Conservation (phyloP, 2,797 vertebrate species). For the Malacoraja senta region DNA sequence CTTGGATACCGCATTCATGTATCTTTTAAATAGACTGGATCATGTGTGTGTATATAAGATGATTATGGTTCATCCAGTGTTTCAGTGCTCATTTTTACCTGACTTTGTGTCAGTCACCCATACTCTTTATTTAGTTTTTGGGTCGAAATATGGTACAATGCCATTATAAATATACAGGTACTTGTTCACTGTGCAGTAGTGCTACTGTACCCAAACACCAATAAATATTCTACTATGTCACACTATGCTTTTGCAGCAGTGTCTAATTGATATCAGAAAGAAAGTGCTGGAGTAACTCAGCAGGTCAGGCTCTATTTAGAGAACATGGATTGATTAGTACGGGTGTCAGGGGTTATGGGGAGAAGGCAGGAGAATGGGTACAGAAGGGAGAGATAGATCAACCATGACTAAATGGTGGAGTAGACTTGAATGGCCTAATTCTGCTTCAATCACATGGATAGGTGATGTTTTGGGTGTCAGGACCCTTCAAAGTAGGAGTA, state of each 20-base stretch:
- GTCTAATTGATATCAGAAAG: constrained; percentile 15
- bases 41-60: not conserved
- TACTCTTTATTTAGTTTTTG: not conserved
- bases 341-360: too few species aligned
- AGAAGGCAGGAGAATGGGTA: too few species aligned
- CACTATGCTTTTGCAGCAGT: not conserved
- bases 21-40: not conserved
- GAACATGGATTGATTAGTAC: too few species aligned
- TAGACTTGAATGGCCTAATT: too few species aligned
- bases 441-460: too few species aligned
- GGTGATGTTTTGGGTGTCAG: too few species aligned
- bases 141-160: constrained; percentile 1
- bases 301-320: too few species aligned
- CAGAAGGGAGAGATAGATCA: too few species aligned
- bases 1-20: not conserved
- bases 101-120: not conserved
- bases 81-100: constrained; percentile 29
- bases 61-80: not conserved
- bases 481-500: too few species aligned
- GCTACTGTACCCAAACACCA: constrained; percentile 20
- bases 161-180: constrained; percentile 23
- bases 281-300: too few species aligned
- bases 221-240: constrained; percentile 28
- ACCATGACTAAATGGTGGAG: too few species aligned
- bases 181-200: constrained; percentile 25